These are phyloP conservation scores for Oenanthe oenanthe DNA, from an alignment of 2,113 vertebrate species.

Conservation along the genomic window DNA sequence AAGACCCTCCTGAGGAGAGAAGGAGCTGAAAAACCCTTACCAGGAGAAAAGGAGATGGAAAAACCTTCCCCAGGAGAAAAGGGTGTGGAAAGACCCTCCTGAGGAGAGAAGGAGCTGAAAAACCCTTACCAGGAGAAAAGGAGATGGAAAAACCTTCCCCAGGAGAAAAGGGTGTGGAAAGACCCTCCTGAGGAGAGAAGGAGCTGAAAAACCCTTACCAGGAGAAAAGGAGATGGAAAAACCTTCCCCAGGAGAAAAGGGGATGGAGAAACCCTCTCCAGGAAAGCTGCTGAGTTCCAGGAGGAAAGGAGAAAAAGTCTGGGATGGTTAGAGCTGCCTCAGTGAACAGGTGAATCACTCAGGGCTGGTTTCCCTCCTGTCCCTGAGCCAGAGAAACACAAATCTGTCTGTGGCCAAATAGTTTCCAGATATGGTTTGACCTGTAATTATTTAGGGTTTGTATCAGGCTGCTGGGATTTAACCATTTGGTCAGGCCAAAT, in stretches of 20 bases:
- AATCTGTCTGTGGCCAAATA: background rate
- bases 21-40: too few relatives aligned
- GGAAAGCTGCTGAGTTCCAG: too few relatives aligned
- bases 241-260: background rate
- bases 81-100: fast-evolving
- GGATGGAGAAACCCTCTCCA: too few relatives aligned
- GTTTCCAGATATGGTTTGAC: background rate
- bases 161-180: background rate
- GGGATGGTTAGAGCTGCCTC: background rate
- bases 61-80: background rate
- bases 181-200: background rate
- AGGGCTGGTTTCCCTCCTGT: background rate
- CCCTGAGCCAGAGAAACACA: background rate
- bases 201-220: fast-evolving
- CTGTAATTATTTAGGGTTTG: background rate
- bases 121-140: too few relatives aligned
- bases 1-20: too few relatives aligned
- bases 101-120: too few relatives aligned
- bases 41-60: too few relatives aligned
- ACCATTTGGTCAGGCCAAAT: background rate
- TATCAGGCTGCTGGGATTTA: background rate
- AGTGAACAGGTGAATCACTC: background rate
- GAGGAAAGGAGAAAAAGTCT: too few relatives aligned
- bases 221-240: background rate
- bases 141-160: fast-evolving